Conservation (phyloP, 2,888 invertebrate genomes). For the Trichopoda pennipes region DNA sequence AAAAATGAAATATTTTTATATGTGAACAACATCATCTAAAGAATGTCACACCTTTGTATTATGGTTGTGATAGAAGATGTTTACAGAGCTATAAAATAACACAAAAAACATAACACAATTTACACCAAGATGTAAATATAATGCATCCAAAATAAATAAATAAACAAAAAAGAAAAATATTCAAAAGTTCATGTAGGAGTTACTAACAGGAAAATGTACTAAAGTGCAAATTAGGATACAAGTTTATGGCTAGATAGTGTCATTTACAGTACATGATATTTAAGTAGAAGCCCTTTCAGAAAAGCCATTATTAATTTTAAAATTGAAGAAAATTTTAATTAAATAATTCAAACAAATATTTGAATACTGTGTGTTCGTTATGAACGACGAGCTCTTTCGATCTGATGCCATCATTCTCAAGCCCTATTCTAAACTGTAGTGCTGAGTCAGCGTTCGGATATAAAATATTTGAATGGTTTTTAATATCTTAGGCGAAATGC, state of each 20-base stretch:
- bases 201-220: slow-evolving; percentile 71
- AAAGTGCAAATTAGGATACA: slow-evolving; percentile 75
- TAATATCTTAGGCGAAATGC: no score
- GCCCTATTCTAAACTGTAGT: no score
- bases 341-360: no score
- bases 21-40: slow-evolving; percentile 54
- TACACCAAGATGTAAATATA: slow-evolving; percentile 19
- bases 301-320: no score
- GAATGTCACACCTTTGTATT: slow-evolving; percentile 56
- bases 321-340: no score
- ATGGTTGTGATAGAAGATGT: neutral
- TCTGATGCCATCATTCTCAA: no score
- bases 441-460: no score
- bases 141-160: slow-evolving; percentile 4
- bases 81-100: no score
- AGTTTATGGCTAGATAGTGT: neutral
- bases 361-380: no score
- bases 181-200: slow-evolving; percentile 41
- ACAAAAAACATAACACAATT: slow-evolving; percentile 27
- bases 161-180: neutral
- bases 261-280: neutral
- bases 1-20: neutral
- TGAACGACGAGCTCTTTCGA: no score
- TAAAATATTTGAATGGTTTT: no score
- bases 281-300: neutral